Base-by-base conservation (phyloP, 2,888 invertebrate species). In the Baccha elongata region DNA sequence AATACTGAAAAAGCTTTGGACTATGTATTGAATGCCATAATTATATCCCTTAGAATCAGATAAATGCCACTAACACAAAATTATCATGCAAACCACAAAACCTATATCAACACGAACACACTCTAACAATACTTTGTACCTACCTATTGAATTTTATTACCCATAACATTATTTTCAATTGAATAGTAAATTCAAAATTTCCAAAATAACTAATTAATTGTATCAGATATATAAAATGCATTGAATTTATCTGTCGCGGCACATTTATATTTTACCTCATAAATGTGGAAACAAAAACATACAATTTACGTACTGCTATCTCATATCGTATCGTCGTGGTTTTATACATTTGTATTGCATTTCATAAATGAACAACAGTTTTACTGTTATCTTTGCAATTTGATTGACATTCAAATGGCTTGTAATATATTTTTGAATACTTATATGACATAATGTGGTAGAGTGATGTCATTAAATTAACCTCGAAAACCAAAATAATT, bases 251-350 rank as follows among this genome's bases (percentile, higher is more conserved):
- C 10, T 3, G 2, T 29, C 5, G 2, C 15, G 17, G 19, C 42
- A 23, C 23, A 42, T 7, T 17, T 42, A 2, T 1, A 52, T 52
- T 52, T 52, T 17, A 11, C 11, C 52, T 19, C 17, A 3, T 6
- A 52, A 32, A 32, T 5, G 15, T 13, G 1, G 17, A 52, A 52
- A 52, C 46, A 48, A 23, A 48, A 15, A 21, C n/a, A n/a, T 7
- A 53, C 3, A 53, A 53, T 53, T 53, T 53, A 35, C 52, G 29
- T 29, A 53, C 53, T 53, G 35, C 7, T 35, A 21, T 19, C 19
- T 53, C 11, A n/a, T n/a, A 52, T 52, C 29, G 32, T n/a, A n/a
- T n/a, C 1, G 13, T 23, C 2, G n/a, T n/a, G n/a, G n/a, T n/a
- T n/a, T n/a, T n/a, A n/a, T n/a, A n/a, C 35, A 13, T 21, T 50